phyloP scores from a whole-genome alignment of 2,888 invertebrate genomes.

The Dromius quadrimaculatus region DNA sequence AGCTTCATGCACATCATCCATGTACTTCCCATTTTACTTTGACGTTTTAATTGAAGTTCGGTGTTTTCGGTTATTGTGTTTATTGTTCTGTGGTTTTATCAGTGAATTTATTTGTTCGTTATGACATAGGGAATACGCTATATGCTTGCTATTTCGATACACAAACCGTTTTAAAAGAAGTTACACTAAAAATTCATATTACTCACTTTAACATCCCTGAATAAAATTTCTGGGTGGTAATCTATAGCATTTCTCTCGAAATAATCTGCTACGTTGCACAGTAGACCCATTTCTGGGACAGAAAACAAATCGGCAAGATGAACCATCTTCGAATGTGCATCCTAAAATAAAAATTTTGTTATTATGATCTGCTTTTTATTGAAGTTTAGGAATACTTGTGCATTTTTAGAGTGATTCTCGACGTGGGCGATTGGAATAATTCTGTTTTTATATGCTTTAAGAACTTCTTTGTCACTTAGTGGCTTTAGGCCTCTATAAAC shows the following conservation, averaged over 20 bases:
- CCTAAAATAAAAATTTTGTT: conserved; percentile 61
- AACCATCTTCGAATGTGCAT: conserved; percentile 82
- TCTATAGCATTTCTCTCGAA: conserved; percentile 90
- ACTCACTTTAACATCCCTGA: conserved; percentile 89
- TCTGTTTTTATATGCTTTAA: conserved; percentile 85
- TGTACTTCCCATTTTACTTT: no score
- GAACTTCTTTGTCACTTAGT: conserved; percentile 86
- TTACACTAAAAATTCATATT: not conserved
- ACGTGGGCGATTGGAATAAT: conserved; percentile 90
- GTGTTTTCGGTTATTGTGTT: no score
- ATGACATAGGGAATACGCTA: no score
- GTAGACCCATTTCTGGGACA: conserved; percentile 93
- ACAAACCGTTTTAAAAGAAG: not conserved
- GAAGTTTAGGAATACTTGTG: conserved; percentile 69
- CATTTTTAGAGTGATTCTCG: conserved; percentile 80
- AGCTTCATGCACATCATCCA: no score
- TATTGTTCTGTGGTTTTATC: no score
- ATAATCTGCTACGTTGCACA: conserved; percentile 94
- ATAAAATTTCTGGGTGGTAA: conserved; percentile 95
- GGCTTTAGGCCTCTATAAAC: conserved; percentile 90
- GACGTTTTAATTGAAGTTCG: no score
- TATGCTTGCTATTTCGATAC: no score
- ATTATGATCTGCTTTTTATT: not conserved
- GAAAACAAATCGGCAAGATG: conserved; percentile 97
- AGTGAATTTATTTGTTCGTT: no score